Percentiles rank a stretch among this genome's conserved stretches.
Evolutionary conservation across 2,797 vertebrate species (phyloP).

Genomic region (Poecile montanus): DNA sequence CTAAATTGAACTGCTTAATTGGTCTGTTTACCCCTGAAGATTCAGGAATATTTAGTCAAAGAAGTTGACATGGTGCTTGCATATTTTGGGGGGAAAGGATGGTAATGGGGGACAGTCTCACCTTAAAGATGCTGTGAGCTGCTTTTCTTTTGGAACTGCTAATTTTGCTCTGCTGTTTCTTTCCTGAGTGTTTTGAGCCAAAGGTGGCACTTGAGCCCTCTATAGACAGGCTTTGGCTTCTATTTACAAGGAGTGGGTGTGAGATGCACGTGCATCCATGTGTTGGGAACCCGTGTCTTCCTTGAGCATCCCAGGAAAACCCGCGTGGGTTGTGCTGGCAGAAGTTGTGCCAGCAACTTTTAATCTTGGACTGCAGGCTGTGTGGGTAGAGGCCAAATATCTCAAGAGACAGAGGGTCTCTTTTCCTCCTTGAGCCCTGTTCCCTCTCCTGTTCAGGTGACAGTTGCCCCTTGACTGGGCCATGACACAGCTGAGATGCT

Average conservation of each 20-base stretch:
- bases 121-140: not conserved
- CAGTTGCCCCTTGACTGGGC: not conserved
- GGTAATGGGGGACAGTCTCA: not conserved
- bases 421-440: not conserved
- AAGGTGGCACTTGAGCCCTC: not conserved
- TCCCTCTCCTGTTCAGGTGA: not conserved
- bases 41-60: constrained; percentile 60
- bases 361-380: not conserved
- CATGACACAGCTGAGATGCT: fast-evolving
- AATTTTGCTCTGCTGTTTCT: not conserved
- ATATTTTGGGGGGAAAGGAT: not conserved
- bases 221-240: not conserved
- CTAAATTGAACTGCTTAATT: constrained; percentile 72
- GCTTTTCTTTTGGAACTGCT: not conserved
- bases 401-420: not conserved
- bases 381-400: not conserved
- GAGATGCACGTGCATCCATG: fast-evolving
- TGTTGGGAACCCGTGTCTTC: not conserved
- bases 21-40: constrained; percentile 68
- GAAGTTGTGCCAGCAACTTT: not conserved
- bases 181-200: not conserved
- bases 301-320: not conserved
- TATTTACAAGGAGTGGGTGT: not conserved
- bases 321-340: not conserved
- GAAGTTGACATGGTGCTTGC: constrained; percentile 12